Base-by-base conservation (phyloP, 2,888 invertebrate species). In the Harpalus rubripes region DNA sequence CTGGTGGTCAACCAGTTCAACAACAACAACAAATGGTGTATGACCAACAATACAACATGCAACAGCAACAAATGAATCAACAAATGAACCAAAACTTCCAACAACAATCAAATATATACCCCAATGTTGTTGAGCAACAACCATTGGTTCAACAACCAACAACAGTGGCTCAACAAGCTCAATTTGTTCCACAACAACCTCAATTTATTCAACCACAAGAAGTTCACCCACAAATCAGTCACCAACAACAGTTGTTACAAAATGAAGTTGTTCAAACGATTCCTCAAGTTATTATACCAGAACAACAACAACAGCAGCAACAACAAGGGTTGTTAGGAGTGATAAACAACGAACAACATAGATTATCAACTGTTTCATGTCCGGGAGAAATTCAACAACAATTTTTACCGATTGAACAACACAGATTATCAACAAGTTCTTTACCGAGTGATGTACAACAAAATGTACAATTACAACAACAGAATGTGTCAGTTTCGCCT, bases 341-440 rank as follows among this genome's bases (percentile, higher is more conserved):
- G 8, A 10, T 76, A 61, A n/a, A 56, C 0, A 59, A 44, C 8
- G 89, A 89, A 26, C 89, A 89, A 84, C 90, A 91, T 80, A 88
- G 90, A 63, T 85, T 91, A 16, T 90, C 90, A 3, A 90, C 90
- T 52, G 89, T 90, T 18, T 90, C 91, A 0, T 91, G 91, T 86
- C 90, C 91, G 0, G 91, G 84, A n/a, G 84, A 84, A 15, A 52
- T 84, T 3, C 16, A 61, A 18, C 84, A 84, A 56, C 76, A 63
- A 32, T 83, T 58, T 22, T 22, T 83, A 10, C 84, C 44, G 18
- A 59, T 78, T 26, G 84, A 84, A 16, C 78, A 76, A 16, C 84
- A 84, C 44, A 41, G 84, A n/a, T 65, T 84, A 15, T 78, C 78
- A 0, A 84, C 78, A 15, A 39, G 78, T 22, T 84, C 84, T 10